Percentiles rank a stretch among this genome's conserved stretches.
Conservation (phyloP, 2,888 invertebrate species). For the Oligia latruncula region DNA sequence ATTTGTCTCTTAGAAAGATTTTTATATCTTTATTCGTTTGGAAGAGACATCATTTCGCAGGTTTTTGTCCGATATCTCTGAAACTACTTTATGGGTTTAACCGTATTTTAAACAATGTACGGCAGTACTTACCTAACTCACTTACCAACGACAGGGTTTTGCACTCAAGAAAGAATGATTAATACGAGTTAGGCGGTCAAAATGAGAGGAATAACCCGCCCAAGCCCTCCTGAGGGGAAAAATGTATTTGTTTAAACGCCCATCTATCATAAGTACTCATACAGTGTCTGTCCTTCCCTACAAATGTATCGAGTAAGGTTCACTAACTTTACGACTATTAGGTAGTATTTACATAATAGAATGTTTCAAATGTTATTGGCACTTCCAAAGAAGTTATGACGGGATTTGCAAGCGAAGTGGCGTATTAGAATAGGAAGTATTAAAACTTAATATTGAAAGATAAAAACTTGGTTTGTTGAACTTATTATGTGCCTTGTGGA, state of each 20-base stretch:
- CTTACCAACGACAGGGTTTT: constrained; percentile 79
- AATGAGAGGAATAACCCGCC: constrained; percentile 70
- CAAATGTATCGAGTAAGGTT: constrained; percentile 27
- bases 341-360: constrained; percentile 24
- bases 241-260: constrained; percentile 75
- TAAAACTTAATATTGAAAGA: background rate
- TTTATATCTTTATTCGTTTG: too few species aligned
- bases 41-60: too few species aligned
- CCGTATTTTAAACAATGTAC: too few species aligned
- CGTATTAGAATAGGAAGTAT: background rate
- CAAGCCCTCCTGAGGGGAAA: constrained; percentile 66
- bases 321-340: constrained; percentile 17
- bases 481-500: background rate
- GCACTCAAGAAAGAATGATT: constrained; percentile 86
- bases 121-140: constrained; percentile 62
- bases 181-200: constrained; percentile 74
- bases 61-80: too few species aligned
- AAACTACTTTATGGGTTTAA: too few species aligned
- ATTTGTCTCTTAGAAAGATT: too few species aligned
- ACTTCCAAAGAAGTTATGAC: constrained; percentile 1
- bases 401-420: background rate
- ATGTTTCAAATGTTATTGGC: constrained; percentile 21
- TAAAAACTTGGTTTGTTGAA: background rate
- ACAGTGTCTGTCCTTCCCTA: constrained; percentile 18
- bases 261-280: constrained; percentile 72